These are phyloP conservation scores for Notodonta ziczac DNA, from an alignment of 2,888 invertebrate species.

Conservation along the genomic window DNA sequence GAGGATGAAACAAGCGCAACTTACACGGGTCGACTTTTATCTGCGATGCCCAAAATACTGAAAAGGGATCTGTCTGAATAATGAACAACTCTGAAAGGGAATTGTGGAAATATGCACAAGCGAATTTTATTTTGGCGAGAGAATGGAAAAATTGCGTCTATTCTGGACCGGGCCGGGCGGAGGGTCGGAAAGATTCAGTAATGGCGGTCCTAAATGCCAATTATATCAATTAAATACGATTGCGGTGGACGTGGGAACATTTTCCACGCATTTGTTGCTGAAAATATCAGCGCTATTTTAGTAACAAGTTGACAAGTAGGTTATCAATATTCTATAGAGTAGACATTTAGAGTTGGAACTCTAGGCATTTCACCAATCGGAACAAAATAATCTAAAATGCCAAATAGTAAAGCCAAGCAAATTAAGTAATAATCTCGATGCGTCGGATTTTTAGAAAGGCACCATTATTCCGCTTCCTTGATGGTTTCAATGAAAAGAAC, in stretches of 20 bases:
- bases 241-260: constrained; percentile 42
- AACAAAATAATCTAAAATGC: too few relatives aligned
- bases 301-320: constrained; percentile 11
- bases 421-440: constrained; percentile 9
- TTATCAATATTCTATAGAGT: too few relatives aligned
- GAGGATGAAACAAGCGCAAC: constrained; percentile 23
- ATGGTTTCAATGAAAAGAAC: constrained; percentile 46
- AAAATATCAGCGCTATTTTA: constrained; percentile 26
- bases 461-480: constrained; percentile 48
- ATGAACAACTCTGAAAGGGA: constrained; percentile 71
- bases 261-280: constrained; percentile 42
- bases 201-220: constrained; percentile 76
- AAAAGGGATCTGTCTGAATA: constrained; percentile 72
- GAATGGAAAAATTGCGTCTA: constrained; percentile 63
- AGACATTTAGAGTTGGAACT: too few relatives aligned
- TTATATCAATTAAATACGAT: constrained; percentile 80
- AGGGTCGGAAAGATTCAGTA: constrained; percentile 59
- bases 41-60: constrained; percentile 53
- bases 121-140: constrained; percentile 58
- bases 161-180: constrained; percentile 54
- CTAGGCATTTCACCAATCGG: too few relatives aligned
- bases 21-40: constrained; percentile 46
- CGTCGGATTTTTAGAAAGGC: constrained; percentile 22
- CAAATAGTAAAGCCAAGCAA: constrained; percentile 2
- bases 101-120: constrained; percentile 64